Evolutionary conservation across 2,797 vertebrate species (phyloP).

Genomic region (Euphonia xanthogaster): DNA sequence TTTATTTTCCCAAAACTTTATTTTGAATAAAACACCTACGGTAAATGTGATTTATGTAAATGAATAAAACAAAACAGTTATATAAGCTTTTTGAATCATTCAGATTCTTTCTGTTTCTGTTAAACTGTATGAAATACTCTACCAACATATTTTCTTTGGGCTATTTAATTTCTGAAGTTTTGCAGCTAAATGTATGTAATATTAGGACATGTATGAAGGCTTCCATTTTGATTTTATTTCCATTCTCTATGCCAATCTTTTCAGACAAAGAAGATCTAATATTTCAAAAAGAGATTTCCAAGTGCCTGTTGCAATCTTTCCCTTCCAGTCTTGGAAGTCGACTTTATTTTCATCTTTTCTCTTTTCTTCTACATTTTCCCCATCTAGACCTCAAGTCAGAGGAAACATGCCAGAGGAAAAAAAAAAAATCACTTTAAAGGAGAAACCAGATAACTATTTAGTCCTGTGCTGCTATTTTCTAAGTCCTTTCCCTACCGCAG

Average conservation of each 20-base stretch:
- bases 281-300: conserved; percentile 67
- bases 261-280: conserved; percentile 59
- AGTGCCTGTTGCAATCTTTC: conserved; percentile 31
- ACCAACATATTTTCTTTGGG: conserved; percentile 54
- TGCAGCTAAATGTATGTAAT: conserved; percentile 68
- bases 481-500: neutral
- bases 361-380: neutral
- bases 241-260: conserved; percentile 55
- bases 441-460: neutral
- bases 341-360: conserved; percentile 26
- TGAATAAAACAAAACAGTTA: conserved; percentile 79
- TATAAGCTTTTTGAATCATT: conserved; percentile 76
- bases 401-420: neutral
- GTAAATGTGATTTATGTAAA: conserved; percentile 82
- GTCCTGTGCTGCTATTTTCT: neutral
- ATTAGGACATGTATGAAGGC: conserved; percentile 57
- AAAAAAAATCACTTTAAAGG: neutral
- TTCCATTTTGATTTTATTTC: conserved; percentile 69
- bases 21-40: conserved; percentile 82
- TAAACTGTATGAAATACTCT: conserved; percentile 56
- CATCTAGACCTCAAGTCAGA: neutral
- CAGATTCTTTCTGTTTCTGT: conserved; percentile 66
- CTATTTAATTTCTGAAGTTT: conserved; percentile 70
- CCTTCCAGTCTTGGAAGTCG: conserved; percentile 1
- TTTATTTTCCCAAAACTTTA: conserved; percentile 80